phyloP scores from a whole-genome alignment of 2,888 invertebrate genomes.

The Agonopterix arenella region DNA sequence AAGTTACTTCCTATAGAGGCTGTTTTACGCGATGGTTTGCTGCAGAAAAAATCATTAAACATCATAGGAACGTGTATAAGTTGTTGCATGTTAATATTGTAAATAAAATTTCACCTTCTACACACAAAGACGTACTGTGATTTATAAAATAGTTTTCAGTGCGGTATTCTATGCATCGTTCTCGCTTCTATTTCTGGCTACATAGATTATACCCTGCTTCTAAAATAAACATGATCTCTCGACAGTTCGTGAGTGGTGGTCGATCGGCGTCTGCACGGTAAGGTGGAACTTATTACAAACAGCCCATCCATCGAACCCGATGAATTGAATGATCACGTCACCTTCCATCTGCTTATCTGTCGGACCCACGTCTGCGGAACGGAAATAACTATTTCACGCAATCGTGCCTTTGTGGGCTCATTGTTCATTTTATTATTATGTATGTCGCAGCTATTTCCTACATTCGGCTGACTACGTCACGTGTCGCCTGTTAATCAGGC shows the following conservation, averaged over 20 bases:
- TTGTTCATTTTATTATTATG: conserved; percentile 29
- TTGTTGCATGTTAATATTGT: conserved; percentile 37
- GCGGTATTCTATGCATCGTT: conserved; percentile 39
- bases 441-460: neutral
- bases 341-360: conserved; percentile 4
- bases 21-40: conserved; percentile 23
- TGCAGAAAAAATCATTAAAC: conserved; percentile 33
- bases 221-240: conserved; percentile 8
- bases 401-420: conserved; percentile 51
- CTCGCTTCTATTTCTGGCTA: conserved; percentile 39
- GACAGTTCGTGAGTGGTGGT: conserved; percentile 1
- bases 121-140: conserved; percentile 22
- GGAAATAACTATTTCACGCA: conserved; percentile 11
- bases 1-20: conserved; percentile 1
- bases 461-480: neutral
- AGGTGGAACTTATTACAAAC: conserved; percentile 1
- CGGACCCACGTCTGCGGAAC: conserved; percentile 3
- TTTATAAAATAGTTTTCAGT: conserved; percentile 24
- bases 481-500: no score
- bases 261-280: conserved; percentile 2
- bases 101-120: conserved; percentile 23
- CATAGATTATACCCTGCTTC: conserved; percentile 14
- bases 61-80: conserved; percentile 22
- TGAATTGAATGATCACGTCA: neutral
- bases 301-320: neutral